Evolutionary conservation across 1,140 invertebrate species (phyloP), one percentile per base, ranked within the genome.

Genomic region (Lordiphosa stackelbergi): DNA sequence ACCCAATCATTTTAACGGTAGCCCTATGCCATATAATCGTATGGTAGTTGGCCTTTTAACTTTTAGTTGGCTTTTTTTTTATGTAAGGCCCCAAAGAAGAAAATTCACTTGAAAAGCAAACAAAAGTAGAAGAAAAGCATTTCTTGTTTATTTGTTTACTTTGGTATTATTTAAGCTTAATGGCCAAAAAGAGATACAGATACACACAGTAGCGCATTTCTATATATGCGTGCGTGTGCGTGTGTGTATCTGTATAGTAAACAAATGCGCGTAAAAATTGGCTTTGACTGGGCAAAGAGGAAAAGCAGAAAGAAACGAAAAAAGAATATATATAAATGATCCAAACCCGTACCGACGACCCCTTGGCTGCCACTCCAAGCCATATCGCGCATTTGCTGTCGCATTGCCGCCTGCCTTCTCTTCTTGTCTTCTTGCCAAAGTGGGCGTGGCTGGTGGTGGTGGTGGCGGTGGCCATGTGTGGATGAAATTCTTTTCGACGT

Each of bases 131-230:
- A 45, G 19, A 45, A 31, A 45, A 11, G 28, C 42, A 45, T 46
- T 46, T 12, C 43, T 36, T 49, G 16, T 49, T 49, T 31, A 22
- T 52, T 52, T 52, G 34, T 52, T 52, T 52, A 52, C 36, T 52
- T 52, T 52, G 34, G 49, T 52, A 52, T 52, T 52, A 52, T 52
- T 52, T 52, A 52, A 52, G 49, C 49, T 52, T 52, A 52, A 52
- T 52, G 37, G 49, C 22, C 13, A 52, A 38, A 52, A 52, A 52
- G 43, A 46, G 43, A 46, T 46, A 46, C 43, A 46, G 43, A 45
- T 46, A 46, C 43, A 31, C 28, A 46, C 49, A 52, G 49, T 52
- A 46, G 43, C 43, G n/a, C 24, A 31, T 34, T 34, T 34, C 11
- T 28, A 38, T 38, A 38, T 45, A 12, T 46, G 24, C 31, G 19